Base-by-base conservation (phyloP, 2,113 vertebrate species). In the Dipodomys ordii region DNA sequence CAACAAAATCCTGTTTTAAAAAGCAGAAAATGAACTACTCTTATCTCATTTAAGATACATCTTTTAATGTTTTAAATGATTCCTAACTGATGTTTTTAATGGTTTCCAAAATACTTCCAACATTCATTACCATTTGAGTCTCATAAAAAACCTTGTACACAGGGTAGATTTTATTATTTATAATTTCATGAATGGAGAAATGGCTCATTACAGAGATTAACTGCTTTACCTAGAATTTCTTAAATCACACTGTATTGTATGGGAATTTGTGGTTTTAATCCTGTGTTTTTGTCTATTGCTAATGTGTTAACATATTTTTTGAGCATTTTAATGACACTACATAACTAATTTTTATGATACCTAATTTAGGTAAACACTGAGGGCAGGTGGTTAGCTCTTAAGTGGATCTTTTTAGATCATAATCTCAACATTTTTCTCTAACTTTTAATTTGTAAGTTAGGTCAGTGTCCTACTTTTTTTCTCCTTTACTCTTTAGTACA, bases 151-250 rank as follows among this genome's bases (percentile, higher is more conserved):
- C 6, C 22, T 88, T 82, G 19, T 60, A 39, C 87, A 88, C 73
- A 69, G 35, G 13, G n/a, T 62, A 35, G 65, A 46, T 92, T 88
- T 94, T 83, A 67, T 39, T 84, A 72, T 74, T 87, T 25, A 3
- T 90, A 46, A 18, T 86, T 95, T 88, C 67, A 82, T 81, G 27
- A 91, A 89, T 90, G 19, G 68, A 88, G 35, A 92, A 74, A 83
- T 25, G 80, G 2, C 76, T 10, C 5, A 49, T 71, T 76, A 46
- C 3, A 94, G 35, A 91, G 35, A 39, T 74, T 8, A 96, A 94
- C 6, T 92, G 30, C 76, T 92, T 87, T 67, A 44, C 28, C n/a
- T 19, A 62, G 11, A 0, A 81, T 91, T 94, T 22, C 30, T 18
- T 78, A 71, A 11, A 6, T 87, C 62, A 77, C 22, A 77, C 22